Evolutionary conservation across 2,113 vertebrate species (phyloP).

Genomic region (Vidua macroura): DNA sequence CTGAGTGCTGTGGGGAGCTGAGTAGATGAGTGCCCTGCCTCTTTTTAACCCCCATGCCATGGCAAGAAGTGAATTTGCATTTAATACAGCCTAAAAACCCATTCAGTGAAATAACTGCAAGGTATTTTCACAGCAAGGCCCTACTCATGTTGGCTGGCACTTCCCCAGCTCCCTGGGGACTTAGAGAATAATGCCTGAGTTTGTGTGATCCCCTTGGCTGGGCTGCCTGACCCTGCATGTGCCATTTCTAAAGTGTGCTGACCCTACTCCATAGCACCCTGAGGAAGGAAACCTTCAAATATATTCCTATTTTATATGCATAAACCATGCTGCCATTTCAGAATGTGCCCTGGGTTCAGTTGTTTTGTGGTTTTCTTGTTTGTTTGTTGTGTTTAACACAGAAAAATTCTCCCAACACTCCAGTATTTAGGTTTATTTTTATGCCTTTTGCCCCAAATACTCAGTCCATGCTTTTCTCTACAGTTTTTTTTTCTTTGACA

Average conservation of each 20-base stretch:
- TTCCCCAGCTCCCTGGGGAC: not conserved
- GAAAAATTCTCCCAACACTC: not conserved
- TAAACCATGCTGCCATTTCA: not conserved
- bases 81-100: not conserved
- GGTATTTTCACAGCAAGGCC: not conserved
- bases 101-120: not conserved
- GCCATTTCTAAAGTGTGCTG: not conserved
- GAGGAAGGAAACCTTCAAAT: not conserved
- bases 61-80: not conserved
- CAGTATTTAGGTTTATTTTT: not conserved
- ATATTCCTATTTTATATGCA: not conserved
- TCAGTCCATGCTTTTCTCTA: not conserved
- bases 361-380: rapidly evolving
- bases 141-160: not conserved
- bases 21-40: not conserved
- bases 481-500: not conserved
- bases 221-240: not conserved
- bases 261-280: not conserved
- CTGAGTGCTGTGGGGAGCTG: not conserved
- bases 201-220: not conserved
- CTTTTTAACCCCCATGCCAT: not conserved
- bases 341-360: not conserved
- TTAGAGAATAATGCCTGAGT: not conserved
- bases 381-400: not conserved
- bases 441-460: not conserved